Conservation (phyloP, 2,888 invertebrate species). For the Alitta virens region DNA sequence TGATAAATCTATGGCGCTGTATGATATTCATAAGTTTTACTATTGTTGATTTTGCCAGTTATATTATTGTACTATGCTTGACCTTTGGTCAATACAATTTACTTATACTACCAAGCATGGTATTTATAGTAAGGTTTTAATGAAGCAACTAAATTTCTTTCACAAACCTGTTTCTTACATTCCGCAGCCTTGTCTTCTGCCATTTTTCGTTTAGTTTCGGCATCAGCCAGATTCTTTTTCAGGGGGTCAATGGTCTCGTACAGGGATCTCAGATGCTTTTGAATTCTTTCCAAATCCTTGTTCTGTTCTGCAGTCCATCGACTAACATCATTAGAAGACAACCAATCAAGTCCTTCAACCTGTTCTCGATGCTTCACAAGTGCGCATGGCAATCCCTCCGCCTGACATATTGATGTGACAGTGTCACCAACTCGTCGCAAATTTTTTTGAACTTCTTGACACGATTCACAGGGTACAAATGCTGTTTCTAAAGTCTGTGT, state of each 20-base stretch:
- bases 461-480: constrained; percentile 55
- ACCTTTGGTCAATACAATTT: constrained; percentile 5
- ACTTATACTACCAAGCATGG: not conserved
- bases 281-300: constrained; percentile 49
- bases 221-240: constrained; percentile 40
- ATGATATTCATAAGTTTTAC: too few relatives aligned
- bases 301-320: constrained; percentile 52
- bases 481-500: constrained; percentile 56
- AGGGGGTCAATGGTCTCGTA: constrained; percentile 42
- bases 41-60: too few relatives aligned
- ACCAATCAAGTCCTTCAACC: constrained; percentile 44
- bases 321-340: constrained; percentile 45
- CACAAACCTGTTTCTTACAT: constrained; percentile 10
- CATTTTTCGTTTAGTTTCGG: constrained; percentile 36
- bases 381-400: constrained; percentile 50
- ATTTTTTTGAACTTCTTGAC: constrained; percentile 50
- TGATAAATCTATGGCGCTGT: too few relatives aligned
- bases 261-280: constrained; percentile 38
- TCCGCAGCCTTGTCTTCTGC: constrained; percentile 35
- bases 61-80: too few relatives aligned
- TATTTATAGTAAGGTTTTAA: not conserved
- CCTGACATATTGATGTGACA: constrained; percentile 44
- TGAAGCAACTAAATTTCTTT: not conserved
- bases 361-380: constrained; percentile 45
- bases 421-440: constrained; percentile 44